Base-by-base conservation (phyloP, 2,888 invertebrate species). In the Caradrina clavipalpis region DNA sequence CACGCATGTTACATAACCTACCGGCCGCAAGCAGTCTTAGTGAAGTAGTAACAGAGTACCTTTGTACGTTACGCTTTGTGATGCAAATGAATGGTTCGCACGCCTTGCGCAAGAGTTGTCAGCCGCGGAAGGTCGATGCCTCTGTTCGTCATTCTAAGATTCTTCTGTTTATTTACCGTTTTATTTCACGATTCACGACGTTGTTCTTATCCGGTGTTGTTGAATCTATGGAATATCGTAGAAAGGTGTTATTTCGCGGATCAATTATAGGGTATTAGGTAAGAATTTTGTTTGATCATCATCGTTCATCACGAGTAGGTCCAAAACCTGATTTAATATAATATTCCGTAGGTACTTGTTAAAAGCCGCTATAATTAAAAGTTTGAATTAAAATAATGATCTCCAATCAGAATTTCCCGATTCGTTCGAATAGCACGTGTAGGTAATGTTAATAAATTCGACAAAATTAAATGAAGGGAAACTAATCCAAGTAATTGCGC, bases 1-100 rank as follows among this genome's bases (percentile, higher is more conserved):
- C 56, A 55, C 62, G 49, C 19, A 35, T 21, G 31, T 80, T 80
- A 73, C 77, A 69, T 76, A 76, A 78, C 55, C 42, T 59, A 45
- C 65, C 60, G 60, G 45, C 64, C 58, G 63, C 67, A 64, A 64
- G 31, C 57, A 50, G 62, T 66, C 31, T 47, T 50, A 53, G 58
- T 66, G 58, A 58, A 71, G 68, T 71, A 83, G 68, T 70, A 63
- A 66, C 67, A 26, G 71, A 64, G 73, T 73, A 72, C 70, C 56
- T 60, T 50, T 63, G 80, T 56, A 67, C 84, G 83, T 83, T 85
- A 82, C 78, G 74, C 73, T 73, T 86, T 85, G 81, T 87, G 79
- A 85, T 84, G 82, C 77, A 84, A 87, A 87, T 84, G 76, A 82
- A 80, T 81, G 82, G 81, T 78, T 81, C 78, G 83, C 83, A 80